Base-by-base conservation (phyloP, 1,140 invertebrate genomes). In the Diorhabda carinulata region DNA sequence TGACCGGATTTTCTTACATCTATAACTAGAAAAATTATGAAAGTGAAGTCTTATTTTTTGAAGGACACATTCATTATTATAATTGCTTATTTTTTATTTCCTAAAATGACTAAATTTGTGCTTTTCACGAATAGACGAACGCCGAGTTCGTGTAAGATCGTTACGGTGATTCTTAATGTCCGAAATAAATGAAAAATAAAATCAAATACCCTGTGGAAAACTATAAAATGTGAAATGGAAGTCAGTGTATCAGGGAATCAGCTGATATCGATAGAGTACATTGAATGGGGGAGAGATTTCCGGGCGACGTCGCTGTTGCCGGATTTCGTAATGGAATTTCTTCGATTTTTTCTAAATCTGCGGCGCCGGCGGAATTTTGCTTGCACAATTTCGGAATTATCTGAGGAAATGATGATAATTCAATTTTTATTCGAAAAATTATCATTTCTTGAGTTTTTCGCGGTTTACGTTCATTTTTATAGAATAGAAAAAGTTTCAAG, bases 341-440 rank as follows among this genome's bases (percentile, higher is more conserved):
- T 78, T 90, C 89, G 72, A 91, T 91, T 73, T 88, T 85, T 75
- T 90, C 89, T 70, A 90, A 78, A 81, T 91, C 89, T 3, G 88
- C 87, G 41, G 89, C 88, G 6, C 89, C 89, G 3, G 87, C 86
- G 9, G 89, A 90, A 78, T 90, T 90, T 76, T 90, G 89, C 73
- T 90, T 90, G 77, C 85, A 88, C 5, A 89, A 79, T 60, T 82
- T 81, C 43, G 82, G 81, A 64, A 72, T 78, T 56, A 67, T 67
- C 76, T 79, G 69, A 60, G 25, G 76, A 75, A 58, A 47, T 25
- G 58, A 41, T n/a, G 25, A 7, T 41, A 10, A 9, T 9, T 59
- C 40, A 59, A 6, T 59, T n/a, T 3, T 59, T 59, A 59, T 25
- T 25, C 25, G 25, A 25, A 25, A 25, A 25, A 25, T 25, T 25